Evolutionary conservation across 2,113 vertebrate genomes (phyloP).

Genomic region (Columba livia): DNA sequence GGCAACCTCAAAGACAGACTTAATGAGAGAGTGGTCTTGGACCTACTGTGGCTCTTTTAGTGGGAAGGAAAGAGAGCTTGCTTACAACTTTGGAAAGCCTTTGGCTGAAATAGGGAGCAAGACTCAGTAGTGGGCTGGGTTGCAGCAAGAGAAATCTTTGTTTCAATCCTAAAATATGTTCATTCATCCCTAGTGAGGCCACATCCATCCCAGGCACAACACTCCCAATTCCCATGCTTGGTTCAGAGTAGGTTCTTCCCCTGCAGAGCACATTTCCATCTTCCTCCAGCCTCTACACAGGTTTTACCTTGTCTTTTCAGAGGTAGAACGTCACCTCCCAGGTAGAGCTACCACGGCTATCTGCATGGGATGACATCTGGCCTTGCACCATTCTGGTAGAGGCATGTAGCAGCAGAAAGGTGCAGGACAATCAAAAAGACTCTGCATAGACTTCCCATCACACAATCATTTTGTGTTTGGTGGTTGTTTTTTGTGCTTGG

Average conservation of each 20-base stretch:
- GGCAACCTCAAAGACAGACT: neutral
- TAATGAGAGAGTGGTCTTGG: neutral
- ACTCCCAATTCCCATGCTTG: neutral
- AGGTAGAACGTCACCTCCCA: rapidly evolving
- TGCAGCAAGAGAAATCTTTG: neutral
- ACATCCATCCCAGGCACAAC: rapidly evolving
- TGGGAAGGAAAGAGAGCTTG: neutral
- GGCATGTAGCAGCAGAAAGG: neutral
- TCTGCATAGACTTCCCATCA: rapidly evolving
- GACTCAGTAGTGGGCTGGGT: neutral
- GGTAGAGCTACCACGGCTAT: rapidly evolving
- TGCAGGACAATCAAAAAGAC: neutral
- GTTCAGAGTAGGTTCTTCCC: neutral
- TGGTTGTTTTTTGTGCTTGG: neutral
- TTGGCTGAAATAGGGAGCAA: neutral
- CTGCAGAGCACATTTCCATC: neutral
- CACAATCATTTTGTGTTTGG: neutral
- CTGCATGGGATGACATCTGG: rapidly evolving
- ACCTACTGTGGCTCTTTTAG: neutral
- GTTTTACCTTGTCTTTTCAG: neutral
- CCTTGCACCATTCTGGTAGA: rapidly evolving
- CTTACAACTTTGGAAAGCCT: neutral
- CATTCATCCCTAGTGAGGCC: neutral
- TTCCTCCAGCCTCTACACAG: rapidly evolving
- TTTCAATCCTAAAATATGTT: neutral